Percentiles rank a stretch among this genome's conserved stretches.
These are phyloP conservation scores for Burhinus oedicnemus DNA, from an alignment of 2,113 vertebrate species.

Conservation along the genomic window DNA sequence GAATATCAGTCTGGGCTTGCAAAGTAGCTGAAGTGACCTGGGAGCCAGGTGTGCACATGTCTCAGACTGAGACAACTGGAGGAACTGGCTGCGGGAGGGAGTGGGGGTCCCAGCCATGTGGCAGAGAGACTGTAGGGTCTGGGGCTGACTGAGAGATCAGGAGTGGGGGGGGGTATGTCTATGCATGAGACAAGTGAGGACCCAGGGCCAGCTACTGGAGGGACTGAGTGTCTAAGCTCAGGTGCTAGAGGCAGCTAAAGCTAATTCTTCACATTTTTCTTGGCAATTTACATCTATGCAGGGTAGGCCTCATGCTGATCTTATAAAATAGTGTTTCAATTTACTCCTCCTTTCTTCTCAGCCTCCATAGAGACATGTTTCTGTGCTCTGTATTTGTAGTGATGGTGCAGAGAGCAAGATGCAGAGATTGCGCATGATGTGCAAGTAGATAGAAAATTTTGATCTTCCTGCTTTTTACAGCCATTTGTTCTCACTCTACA, in stretches of 20 bases:
- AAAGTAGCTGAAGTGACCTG: background rate
- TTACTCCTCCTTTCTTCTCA: background rate
- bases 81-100: background rate
- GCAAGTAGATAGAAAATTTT: background rate
- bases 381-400: background rate
- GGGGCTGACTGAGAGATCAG: background rate
- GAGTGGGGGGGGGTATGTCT: fast-evolving
- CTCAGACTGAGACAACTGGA: background rate
- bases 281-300: background rate
- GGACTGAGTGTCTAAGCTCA: background rate
- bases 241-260: background rate
- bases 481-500: background rate
- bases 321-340: background rate
- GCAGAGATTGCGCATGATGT: background rate
- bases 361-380: background rate
- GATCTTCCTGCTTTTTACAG: background rate
- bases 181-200: background rate
- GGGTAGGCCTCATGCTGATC: background rate
- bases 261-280: background rate
- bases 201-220: background rate
- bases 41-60: background rate
- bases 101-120: background rate
- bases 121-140: background rate
- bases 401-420: background rate
- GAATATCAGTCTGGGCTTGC: background rate